Base-by-base conservation (phyloP, 2,113 vertebrate genomes). In the Eudyptes chrysolophus region DNA sequence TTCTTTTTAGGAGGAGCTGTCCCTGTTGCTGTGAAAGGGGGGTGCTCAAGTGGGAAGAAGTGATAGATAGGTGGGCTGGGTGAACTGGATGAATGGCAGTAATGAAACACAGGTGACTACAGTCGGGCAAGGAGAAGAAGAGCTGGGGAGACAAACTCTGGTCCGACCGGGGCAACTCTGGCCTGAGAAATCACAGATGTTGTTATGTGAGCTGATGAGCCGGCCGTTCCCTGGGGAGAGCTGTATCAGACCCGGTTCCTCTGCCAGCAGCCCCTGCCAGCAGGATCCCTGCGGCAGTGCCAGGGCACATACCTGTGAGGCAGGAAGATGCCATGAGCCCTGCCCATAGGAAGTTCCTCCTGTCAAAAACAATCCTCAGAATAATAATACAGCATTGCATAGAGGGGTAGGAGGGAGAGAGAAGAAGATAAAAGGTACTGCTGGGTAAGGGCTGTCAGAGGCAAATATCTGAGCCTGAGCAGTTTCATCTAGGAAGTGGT, bases 191-290 rank as follows among this genome's bases (percentile, higher is more conserved):
- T 69, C n/a, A 3, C 27, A 32, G 71, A 7, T 8, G 1, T 22
- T 75, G 80, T 74, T 46, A 7, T 1, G 18, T 9, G 76, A 64
- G 68, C n/a, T 77, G 68, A 64, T 0, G 2, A 86, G 57, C 46
- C 3, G 9, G 30, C 46, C 1, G 7, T 27, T 95, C 32, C 55
- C 26, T 5, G 3, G 40, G 69, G 58, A 2, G 3, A 49, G 62
- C 68, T 72, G 54, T 13, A 11, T 38, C 44, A 64, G 32, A n/a
- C 48, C 44, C 0, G 2, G 30, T 32, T 86, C 42, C 29, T 16
- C 51, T 52, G 52, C 51, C 0, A 0, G 40, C 71, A 42, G 42
- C 42, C 29, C 13, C 51, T 52, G 52, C 51, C 0, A 0, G 40
- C 71, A 38, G 76, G 19, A 62, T 66, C 61, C 16, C 29, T 30